phyloP scores from a whole-genome alignment of 2,113 vertebrate genomes.

The Ovis aries region ARS-UI_Ramb_v3.0 NC_056067.1:9404001-9404500 shows the following conservation, averaged over 20 bases:
- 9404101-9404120: neutral
- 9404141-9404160: neutral
- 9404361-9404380: neutral
- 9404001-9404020: neutral
- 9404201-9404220: neutral
- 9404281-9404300: neutral
- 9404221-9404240: neutral
- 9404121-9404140: neutral
- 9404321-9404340: neutral
- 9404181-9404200: neutral
- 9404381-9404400: neutral
- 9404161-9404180: neutral
- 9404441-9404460: neutral
- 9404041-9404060: neutral
- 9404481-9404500: neutral
- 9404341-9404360: neutral
- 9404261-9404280: neutral
- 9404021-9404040: slow-evolving; percentile 18
- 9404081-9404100: neutral
- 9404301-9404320: rapidly evolving
- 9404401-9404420: neutral
- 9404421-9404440: neutral
- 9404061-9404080: neutral
- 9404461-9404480: neutral
- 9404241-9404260: neutral